A percentile compares a stretch with the other conserved stretches of the same genome.
Evolutionary conservation across 2,888 invertebrate species (phyloP).

Genomic region (Neuroscelio doddi): DNA sequence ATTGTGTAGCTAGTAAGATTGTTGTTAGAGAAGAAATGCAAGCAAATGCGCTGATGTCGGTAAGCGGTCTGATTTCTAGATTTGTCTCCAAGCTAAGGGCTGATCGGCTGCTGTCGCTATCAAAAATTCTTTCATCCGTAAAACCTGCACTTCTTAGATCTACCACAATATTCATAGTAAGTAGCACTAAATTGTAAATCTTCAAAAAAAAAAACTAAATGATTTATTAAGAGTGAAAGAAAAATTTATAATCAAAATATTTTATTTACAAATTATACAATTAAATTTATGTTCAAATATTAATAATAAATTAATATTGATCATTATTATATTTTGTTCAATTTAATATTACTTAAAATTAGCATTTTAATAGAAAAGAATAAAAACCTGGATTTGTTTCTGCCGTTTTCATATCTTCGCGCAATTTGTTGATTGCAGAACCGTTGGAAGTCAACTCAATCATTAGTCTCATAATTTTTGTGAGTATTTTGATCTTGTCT

Average conservation of each 20-base stretch:
- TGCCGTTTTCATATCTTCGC: conserved; percentile 55
- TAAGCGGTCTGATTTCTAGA: conserved; percentile 62
- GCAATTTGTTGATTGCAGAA: conserved; percentile 57
- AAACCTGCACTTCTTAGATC: conserved; percentile 69
- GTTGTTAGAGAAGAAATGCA: conserved; percentile 65
- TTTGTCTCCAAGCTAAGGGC: conserved; percentile 68
- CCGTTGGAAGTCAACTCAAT: conserved; percentile 63
- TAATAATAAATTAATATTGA: neutral
- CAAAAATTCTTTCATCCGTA: conserved; percentile 59
- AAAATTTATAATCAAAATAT: conserved; percentile 6
- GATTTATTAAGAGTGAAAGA: neutral
- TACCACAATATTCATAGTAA: conserved; percentile 36
- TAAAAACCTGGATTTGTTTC: conserved; percentile 62
- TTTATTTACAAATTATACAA: no score
- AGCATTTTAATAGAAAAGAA: no score
- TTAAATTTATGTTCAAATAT: conserved; percentile 4
- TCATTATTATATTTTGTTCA: conserved; percentile 6
- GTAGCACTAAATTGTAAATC: conserved; percentile 1
- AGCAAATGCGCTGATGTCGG: conserved; percentile 67
- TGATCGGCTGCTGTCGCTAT: conserved; percentile 58
- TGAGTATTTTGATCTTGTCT: conserved; percentile 65
- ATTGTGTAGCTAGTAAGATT: conserved; percentile 64
- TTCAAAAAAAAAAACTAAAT: neutral
- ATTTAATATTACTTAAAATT: no score
- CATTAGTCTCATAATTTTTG: conserved; percentile 65